These are phyloP conservation scores for Morone saxatilis DNA, from an alignment of 2,113 vertebrate genomes.

Conservation along the genomic window DNA sequence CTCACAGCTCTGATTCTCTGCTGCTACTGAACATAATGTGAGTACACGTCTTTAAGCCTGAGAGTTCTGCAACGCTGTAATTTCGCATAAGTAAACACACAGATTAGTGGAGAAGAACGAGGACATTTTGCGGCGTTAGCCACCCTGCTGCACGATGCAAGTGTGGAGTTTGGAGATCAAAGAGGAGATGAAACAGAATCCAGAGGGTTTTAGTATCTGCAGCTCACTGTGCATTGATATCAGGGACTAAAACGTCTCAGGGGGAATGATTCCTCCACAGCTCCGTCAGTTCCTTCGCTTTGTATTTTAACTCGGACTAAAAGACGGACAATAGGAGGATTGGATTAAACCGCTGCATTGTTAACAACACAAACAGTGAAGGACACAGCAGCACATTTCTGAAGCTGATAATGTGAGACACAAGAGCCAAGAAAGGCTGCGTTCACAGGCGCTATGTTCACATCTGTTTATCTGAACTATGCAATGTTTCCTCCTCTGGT, in stretches of 20 bases:
- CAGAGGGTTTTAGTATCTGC: slow-evolving; percentile 14
- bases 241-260: background rate
- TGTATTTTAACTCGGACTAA: slow-evolving; percentile 4
- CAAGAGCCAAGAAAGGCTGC: background rate
- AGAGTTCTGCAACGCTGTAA: background rate
- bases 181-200: slow-evolving; percentile 46
- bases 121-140: background rate
- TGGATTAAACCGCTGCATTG: slow-evolving; percentile 6
- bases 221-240: slow-evolving; percentile 24
- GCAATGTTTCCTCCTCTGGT: background rate
- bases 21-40: background rate
- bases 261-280: background rate
- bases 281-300: background rate
- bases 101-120: slow-evolving; percentile 26
- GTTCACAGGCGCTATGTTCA: background rate
- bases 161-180: slow-evolving; percentile 20
- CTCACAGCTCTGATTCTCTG: background rate
- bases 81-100: slow-evolving; percentile 38
- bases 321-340: slow-evolving; percentile 3
- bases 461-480: background rate
- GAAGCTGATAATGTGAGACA: background rate
- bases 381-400: background rate
- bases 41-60: background rate
- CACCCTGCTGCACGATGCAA: background rate
- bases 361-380: slow-evolving; percentile 1